A percentile compares a stretch with the other conserved stretches of the same genome.
Evolutionary conservation across 2,113 vertebrate genomes (phyloP).

Genomic region (Coptodon rendalli): DNA sequence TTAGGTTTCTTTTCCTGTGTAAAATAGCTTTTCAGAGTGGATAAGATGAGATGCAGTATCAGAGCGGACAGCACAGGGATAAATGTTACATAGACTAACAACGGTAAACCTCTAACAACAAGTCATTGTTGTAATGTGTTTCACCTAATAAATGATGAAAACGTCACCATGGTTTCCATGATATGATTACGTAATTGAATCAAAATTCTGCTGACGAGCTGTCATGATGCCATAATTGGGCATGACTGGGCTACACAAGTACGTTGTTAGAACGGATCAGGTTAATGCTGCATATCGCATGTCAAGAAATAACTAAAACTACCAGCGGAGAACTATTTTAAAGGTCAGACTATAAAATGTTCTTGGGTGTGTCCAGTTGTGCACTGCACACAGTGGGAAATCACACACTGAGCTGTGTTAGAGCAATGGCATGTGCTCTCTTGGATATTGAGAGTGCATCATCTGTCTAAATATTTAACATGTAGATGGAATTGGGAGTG

Average conservation of each 20-base stretch:
- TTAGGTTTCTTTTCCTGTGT: neutral
- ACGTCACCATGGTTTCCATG: neutral
- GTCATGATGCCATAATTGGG: neutral
- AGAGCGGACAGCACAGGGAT: neutral
- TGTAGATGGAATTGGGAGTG: neutral
- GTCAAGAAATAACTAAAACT: neutral
- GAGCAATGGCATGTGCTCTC: constrained; percentile 7
- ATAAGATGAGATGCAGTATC: neutral
- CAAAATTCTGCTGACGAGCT: constrained; percentile 42
- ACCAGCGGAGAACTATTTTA: neutral
- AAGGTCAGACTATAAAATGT: neutral
- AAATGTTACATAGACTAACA: neutral
- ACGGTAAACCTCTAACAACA: neutral
- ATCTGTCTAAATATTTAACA: neutral
- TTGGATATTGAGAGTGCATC: neutral
- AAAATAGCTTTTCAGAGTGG: neutral
- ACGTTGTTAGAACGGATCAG: neutral
- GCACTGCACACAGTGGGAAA: neutral
- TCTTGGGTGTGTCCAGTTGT: constrained; percentile 11
- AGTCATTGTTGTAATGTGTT: neutral
- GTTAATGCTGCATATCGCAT: neutral
- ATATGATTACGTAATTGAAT: constrained; percentile 59
- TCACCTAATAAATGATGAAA: neutral
- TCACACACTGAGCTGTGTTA: neutral
- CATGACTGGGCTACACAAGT: neutral